Evolutionary conservation across 2,113 vertebrate species (phyloP).

Genomic region (Aramus guarauna): DNA sequence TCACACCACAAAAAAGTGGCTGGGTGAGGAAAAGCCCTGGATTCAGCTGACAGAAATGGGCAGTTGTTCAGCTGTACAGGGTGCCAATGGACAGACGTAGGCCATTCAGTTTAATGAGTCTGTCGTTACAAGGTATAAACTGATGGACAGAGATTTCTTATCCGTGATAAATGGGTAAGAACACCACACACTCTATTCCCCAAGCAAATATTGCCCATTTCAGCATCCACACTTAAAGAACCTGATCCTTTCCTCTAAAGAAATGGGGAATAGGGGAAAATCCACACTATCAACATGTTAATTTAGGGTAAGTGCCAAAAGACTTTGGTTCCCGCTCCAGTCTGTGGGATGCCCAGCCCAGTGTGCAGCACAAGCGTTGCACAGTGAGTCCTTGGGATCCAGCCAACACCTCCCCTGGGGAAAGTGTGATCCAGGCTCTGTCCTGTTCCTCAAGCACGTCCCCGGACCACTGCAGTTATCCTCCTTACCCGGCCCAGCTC

Average conservation of each 20-base stretch:
- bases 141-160: background rate
- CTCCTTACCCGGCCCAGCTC: background rate
- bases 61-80: background rate
- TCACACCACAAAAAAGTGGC: background rate
- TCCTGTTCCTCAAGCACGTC: background rate
- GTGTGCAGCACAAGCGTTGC: accelerated
- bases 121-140: background rate
- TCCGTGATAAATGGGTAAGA: accelerated
- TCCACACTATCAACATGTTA: background rate
- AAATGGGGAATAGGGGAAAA: background rate
- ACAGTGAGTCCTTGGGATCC: background rate
- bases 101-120: background rate
- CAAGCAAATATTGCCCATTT: background rate
- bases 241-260: background rate
- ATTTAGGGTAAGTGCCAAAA: background rate
- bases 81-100: background rate
- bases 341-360: background rate
- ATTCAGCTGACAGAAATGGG: background rate
- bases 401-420: background rate
- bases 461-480: background rate
- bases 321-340: background rate
- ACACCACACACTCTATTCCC: accelerated
- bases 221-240: background rate
- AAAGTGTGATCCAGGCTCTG: background rate
- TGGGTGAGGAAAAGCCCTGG: background rate